Evolutionary conservation across 2,797 vertebrate genomes (phyloP), one percentile per base, ranked within the genome.

Genomic region (Pteronotus mesoamericanus): DNA sequence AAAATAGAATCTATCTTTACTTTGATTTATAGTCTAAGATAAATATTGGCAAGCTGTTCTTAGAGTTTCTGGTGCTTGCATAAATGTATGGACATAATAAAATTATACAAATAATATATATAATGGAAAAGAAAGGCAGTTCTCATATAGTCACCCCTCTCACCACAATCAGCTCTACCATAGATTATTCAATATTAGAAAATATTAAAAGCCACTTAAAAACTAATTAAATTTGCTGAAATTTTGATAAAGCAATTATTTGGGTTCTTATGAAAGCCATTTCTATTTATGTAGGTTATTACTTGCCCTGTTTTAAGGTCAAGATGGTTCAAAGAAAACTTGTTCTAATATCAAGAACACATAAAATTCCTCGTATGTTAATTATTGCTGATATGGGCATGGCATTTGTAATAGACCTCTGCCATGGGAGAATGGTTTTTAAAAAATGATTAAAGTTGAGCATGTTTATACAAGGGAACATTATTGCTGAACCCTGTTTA

Each of bases 401-500:
- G 88, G 37, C 83, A 94, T 94, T 96, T 95, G 21, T 95, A 92
- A 94, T 94, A 87, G 83, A 86, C 44, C 44, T 94, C 86, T 78
- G 59, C 94, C 90, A 97, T 1, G 6, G 74, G 85, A 96, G 94
- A 96, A 77, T 89, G 48, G 29, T 83, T 94, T 97, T 91, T 91
- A 21, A 72, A 85, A 97, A 94, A 95, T 92, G 86, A 96, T 96
- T 96, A 96, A 96, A 80, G 37, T 79, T 89, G 89, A 94, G 55
- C 55, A 44, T 95, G 84, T 92, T 97, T 96, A 95, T 95, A 51
- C 21, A 55, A 92, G 66, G 32, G 57, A 94, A 82, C 66, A 89
- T 97, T 96, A 95, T 92, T 87, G 83, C 74, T 95, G 37, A 89
- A 92, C 34, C 92, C 93, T 91, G 78, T 95, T 97, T 94, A 91